Conservation (phyloP, 2,113 vertebrate species). For the Nansenia antarctica region DNA sequence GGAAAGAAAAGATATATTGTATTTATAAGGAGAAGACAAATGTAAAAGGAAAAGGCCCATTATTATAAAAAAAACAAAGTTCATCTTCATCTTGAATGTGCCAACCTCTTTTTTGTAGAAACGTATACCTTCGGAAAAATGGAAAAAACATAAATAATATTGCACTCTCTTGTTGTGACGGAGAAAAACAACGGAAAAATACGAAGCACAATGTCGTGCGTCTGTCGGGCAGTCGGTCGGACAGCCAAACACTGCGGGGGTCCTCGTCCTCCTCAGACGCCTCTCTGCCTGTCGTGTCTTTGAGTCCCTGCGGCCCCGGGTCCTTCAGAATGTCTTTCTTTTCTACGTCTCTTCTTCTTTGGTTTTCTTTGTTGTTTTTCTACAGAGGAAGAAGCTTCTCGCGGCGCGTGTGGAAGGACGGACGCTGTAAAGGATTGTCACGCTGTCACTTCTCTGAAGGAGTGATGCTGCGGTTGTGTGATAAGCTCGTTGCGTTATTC, state of each 20-base stretch:
- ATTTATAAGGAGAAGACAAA: constrained; percentile 76
- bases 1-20: constrained; percentile 78
- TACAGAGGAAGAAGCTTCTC: constrained; percentile 38
- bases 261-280: constrained; percentile 25
- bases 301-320: constrained; percentile 48
- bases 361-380: constrained; percentile 41
- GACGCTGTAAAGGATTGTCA: constrained; percentile 69
- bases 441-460: constrained; percentile 45
- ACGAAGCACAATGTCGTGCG: constrained; percentile 80
- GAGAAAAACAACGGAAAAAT: constrained; percentile 72
- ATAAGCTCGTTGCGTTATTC: constrained; percentile 62
- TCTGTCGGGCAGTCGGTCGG: constrained; percentile 43
- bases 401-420: constrained; percentile 39
- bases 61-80: constrained; percentile 64
- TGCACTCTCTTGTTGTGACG: constrained; percentile 78
- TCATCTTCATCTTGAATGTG: constrained; percentile 83
- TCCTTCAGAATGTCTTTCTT: constrained; percentile 66
- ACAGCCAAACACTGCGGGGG: constrained; percentile 57
- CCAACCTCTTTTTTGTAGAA: constrained; percentile 76
- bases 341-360: constrained; percentile 35
- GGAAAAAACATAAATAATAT: constrained; percentile 71
- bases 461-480: constrained; percentile 63
- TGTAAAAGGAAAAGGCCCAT: constrained; percentile 50
- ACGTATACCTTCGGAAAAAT: constrained; percentile 70
- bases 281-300: constrained; percentile 20